phyloP scores from a whole-genome alignment of 2,888 invertebrate species.

The Lamellibrachia satsuma region DNA sequence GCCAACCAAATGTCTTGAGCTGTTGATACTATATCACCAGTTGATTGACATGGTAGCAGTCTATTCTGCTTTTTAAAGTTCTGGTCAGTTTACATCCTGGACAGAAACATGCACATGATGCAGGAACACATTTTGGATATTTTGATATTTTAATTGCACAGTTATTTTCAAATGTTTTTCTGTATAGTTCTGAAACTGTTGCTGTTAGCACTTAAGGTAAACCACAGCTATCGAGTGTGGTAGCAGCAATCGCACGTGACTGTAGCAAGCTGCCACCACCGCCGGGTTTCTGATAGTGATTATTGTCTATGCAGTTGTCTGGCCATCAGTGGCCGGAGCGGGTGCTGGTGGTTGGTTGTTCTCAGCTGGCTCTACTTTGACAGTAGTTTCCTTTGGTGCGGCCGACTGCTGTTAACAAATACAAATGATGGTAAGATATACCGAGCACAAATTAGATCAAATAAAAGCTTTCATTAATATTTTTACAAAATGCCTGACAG shows the following conservation, averaged over 20 bases:
- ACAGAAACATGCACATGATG: constrained; percentile 13
- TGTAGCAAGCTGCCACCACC: constrained; percentile 17
- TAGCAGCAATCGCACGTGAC: constrained; percentile 10
- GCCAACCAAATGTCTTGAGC: not conserved
- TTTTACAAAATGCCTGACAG: too few relatives aligned
- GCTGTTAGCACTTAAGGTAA: constrained; percentile 6
- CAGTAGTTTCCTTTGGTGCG: constrained; percentile 13
- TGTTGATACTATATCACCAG: not conserved
- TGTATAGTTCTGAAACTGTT: not conserved
- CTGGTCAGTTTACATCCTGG: constrained; percentile 12
- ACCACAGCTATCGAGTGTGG: constrained; percentile 10
- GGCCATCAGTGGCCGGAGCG: constrained; percentile 13
- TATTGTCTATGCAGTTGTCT: constrained; percentile 7
- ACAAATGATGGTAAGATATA: not conserved
- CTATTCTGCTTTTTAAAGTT: not conserved
- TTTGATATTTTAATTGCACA: not conserved
- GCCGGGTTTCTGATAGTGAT: not conserved
- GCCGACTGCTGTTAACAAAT: not conserved
- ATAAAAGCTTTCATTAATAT: not conserved
- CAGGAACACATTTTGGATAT: not conserved
- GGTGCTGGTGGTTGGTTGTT: not conserved
- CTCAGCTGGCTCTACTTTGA: constrained; percentile 6
- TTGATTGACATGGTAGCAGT: constrained; percentile 12
- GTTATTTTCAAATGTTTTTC: constrained; percentile 5
- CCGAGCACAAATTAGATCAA: not conserved